Percentiles rank a stretch among this genome's conserved stretches.
Conservation (phyloP, 2,888 invertebrate species). For the Philereme vetulata region DNA sequence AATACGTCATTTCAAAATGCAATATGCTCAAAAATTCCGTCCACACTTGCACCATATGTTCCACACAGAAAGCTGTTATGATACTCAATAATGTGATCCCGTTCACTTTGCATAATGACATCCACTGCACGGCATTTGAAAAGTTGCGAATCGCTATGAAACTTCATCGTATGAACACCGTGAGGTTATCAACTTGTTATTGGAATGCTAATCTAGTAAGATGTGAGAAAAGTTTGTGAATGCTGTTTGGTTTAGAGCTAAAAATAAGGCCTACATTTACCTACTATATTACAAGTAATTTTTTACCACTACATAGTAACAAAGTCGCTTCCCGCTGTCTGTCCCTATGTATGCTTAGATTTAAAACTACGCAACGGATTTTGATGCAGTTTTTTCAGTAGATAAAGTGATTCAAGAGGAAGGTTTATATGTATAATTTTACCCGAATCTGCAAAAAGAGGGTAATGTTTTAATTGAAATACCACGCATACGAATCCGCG, state of each 20-base stretch:
- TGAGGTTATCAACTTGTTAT: constrained; percentile 28
- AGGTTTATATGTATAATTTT: too few relatives aligned
- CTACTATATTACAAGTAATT: too few relatives aligned
- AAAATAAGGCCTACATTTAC: too few relatives aligned
- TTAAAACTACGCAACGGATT: too few relatives aligned
- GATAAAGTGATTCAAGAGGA: too few relatives aligned
- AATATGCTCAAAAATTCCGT: constrained; percentile 17
- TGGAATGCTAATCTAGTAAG: constrained; percentile 31
- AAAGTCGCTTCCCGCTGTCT: too few relatives aligned
- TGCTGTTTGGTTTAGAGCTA: not conserved
- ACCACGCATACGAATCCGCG: too few relatives aligned
- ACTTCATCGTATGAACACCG: constrained; percentile 36
- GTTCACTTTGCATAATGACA: constrained; percentile 69
- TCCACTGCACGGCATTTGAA: constrained; percentile 60
- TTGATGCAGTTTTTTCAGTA: too few relatives aligned
- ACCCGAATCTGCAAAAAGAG: too few relatives aligned
- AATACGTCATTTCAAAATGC: not conserved
- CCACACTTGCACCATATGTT: constrained; percentile 37
- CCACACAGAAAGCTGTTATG: constrained; percentile 44
- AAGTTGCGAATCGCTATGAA: constrained; percentile 67
- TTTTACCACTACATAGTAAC: too few relatives aligned
- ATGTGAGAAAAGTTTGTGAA: not conserved
- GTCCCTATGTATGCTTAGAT: too few relatives aligned
- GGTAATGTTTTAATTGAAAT: too few relatives aligned
- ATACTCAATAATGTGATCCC: constrained; percentile 63